Percentiles rank a stretch among this genome's conserved stretches.
Evolutionary conservation across 1,140 invertebrate species (phyloP).

Genomic region (Anastrepha ludens): DNA sequence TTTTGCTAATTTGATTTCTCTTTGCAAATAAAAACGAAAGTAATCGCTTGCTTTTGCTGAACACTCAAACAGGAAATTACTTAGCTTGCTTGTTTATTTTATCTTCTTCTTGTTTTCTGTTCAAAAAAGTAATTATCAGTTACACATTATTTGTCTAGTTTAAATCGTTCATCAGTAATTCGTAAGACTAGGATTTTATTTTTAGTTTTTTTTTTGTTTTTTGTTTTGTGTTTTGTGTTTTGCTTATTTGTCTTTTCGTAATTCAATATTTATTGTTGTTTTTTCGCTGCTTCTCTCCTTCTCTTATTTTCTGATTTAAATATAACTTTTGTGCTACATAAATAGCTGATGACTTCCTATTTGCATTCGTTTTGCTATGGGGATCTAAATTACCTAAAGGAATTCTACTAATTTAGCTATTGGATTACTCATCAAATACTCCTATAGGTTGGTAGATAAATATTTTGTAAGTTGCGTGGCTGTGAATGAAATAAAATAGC

Average conservation of each 20-base stretch:
- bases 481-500: no score
- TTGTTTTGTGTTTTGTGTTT: neutral
- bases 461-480: no score
- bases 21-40: slow-evolving; percentile 1
- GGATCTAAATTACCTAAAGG: neutral
- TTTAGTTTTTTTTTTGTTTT: neutral
- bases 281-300: slow-evolving; percentile 12
- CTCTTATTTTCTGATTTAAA: no score
- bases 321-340: neutral
- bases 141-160: slow-evolving; percentile 8
- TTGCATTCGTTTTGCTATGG: neutral
- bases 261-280: slow-evolving; percentile 20
- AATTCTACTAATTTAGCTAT: slow-evolving; percentile 11
- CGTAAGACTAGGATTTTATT: neutral
- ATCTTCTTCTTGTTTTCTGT: neutral
- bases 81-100: neutral
- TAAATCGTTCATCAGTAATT: neutral
- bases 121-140: neutral
- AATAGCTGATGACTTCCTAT: neutral
- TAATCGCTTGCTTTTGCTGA: slow-evolving; percentile 40
- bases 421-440: no score
- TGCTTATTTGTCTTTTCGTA: slow-evolving; percentile 5
- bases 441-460: no score
- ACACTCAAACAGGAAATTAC: slow-evolving; percentile 35
- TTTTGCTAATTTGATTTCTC: neutral